Evolutionary conservation across 2,888 invertebrate genomes (phyloP).

Genomic region (Clivina fossor): DNA sequence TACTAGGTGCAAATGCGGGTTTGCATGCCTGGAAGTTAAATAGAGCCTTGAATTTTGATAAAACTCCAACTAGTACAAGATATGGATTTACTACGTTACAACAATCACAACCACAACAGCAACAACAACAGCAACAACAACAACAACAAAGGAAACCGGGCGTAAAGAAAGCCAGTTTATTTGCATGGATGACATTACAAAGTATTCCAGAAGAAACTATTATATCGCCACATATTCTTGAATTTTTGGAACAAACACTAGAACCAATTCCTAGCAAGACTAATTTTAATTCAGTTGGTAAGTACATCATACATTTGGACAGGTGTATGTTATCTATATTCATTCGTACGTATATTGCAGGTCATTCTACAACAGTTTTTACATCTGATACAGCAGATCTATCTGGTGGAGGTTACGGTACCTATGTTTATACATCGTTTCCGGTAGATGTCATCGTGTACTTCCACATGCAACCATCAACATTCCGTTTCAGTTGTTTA

Average conservation of each 20-base stretch:
- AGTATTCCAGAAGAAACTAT: conserved; percentile 97
- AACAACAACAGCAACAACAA: background rate
- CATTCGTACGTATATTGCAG: conserved; percentile 1
- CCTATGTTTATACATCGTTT: conserved; percentile 84
- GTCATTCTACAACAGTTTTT: conserved; percentile 18
- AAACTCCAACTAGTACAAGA: too few species aligned
- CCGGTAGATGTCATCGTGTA: conserved; percentile 99
- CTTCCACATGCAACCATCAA: conserved; percentile 97
- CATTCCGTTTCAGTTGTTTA: conserved; percentile 93
- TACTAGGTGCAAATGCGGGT: background rate
- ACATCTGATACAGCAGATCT: conserved; percentile 45
- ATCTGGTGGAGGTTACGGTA: conserved; percentile 62
- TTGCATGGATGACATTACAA: conserved; percentile 95
- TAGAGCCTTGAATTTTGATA: too few species aligned
- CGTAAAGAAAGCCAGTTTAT: conserved; percentile 84
- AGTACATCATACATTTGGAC: background rate
- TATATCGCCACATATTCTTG: conserved; percentile 94
- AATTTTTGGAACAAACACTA: conserved; percentile 94
- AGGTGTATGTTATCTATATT: background rate
- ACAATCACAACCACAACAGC: background rate
- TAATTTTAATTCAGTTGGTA: conserved; percentile 45
- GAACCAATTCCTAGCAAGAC: conserved; percentile 81
- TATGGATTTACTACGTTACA: background rate
- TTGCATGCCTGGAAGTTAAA: too few species aligned
- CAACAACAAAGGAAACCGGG: conserved; percentile 56